A percentile compares a stretch with the other conserved stretches of the same genome.
Conservation (phyloP, 2,113 vertebrate species). For the Hassar affinis region DNA sequence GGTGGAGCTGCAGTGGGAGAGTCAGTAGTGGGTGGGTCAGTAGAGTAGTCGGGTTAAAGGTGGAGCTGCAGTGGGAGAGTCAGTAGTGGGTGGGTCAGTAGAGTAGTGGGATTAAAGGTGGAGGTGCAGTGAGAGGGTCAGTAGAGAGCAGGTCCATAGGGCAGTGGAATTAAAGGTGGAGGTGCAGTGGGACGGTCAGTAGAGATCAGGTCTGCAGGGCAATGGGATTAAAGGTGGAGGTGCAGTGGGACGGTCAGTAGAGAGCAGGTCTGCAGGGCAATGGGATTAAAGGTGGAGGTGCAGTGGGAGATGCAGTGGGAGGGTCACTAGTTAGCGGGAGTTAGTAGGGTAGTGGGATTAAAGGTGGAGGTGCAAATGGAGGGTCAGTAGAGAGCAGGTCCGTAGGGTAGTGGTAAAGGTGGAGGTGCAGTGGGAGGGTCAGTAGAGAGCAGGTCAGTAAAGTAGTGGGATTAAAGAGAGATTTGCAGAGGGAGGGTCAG, state of each 20-base stretch:
- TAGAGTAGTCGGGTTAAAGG: conserved; percentile 19
- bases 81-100: neutral
- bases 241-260: neutral
- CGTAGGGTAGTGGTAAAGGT: neutral
- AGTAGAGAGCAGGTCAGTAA: neutral
- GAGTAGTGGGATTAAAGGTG: too few species aligned
- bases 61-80: too few species aligned
- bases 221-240: neutral
- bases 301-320: neutral
- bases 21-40: too few species aligned
- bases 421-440: neutral
- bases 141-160: too few species aligned
- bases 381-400: neutral
- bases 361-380: neutral
- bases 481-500: neutral
- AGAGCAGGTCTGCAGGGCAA: neutral
- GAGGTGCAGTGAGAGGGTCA: too few species aligned
- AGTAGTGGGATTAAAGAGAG: neutral
- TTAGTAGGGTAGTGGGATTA: neutral
- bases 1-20: too few species aligned
- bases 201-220: too few species aligned
- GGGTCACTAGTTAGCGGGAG: neutral
- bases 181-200: too few species aligned
- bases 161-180: too few species aligned
- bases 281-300: neutral